Evolutionary conservation across 2,797 vertebrate genomes (phyloP).

Genomic region (Enteromius paludinosus): DNA sequence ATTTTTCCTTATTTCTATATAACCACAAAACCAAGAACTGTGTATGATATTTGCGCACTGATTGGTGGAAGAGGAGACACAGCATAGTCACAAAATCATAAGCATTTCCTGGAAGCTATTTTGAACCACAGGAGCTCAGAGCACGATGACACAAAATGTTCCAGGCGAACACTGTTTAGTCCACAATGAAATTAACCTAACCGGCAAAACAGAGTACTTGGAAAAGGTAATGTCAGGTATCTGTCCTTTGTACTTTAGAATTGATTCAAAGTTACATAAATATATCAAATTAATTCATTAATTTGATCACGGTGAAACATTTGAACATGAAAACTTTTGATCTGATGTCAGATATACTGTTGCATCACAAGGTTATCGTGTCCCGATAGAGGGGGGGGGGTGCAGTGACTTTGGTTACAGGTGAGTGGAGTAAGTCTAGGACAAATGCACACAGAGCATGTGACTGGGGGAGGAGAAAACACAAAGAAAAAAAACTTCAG

Average conservation of each 20-base stretch:
- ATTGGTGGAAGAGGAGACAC: neutral
- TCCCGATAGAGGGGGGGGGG: neutral
- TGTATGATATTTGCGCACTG: neutral
- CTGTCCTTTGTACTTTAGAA: neutral
- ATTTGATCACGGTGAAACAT: neutral
- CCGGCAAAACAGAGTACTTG: neutral
- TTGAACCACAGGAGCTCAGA: neutral
- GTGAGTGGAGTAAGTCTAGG: slow-evolving; percentile 26
- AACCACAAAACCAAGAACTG: neutral
- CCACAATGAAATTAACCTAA: neutral
- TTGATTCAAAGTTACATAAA: neutral
- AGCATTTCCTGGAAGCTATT: neutral
- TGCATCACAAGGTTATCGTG: neutral
- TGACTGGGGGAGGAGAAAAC: slow-evolving; percentile 25
- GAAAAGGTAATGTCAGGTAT: slow-evolving; percentile 8
- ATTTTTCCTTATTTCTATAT: neutral
- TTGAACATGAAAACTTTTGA: neutral
- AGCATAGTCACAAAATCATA: neutral
- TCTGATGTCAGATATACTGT: neutral
- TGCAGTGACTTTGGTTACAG: neutral
- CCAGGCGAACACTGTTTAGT: neutral
- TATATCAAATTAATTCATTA: neutral
- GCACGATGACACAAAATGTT: slow-evolving; percentile 12
- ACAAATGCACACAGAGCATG: slow-evolving; percentile 7
- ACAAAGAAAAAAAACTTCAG: neutral